These are phyloP conservation scores for Dreissena rostriformis DNA, from an alignment of 1,140 invertebrate genomes.

Conservation along the genomic window DNA sequence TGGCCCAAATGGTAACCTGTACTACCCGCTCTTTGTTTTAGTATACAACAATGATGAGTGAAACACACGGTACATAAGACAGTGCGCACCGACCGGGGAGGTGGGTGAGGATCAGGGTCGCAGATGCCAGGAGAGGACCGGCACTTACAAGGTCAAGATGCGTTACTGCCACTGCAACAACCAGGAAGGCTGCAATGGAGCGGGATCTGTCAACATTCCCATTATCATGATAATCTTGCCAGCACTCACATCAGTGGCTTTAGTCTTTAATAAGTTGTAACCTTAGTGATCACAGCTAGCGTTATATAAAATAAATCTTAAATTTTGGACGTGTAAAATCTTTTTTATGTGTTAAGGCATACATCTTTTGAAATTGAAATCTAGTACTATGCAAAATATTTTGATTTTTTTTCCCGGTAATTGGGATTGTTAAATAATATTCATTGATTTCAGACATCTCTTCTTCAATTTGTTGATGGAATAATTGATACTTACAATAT, in stretches of 20 bases:
- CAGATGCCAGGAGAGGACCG: conserved; percentile 77
- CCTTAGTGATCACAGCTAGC: neutral
- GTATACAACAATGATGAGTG: conserved; percentile 78
- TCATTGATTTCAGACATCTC: too few species aligned
- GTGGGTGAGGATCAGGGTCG: conserved; percentile 79
- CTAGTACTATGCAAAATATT: too few species aligned
- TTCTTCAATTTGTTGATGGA: too few species aligned
- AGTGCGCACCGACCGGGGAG: conserved; percentile 77
- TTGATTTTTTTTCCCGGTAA: too few species aligned
- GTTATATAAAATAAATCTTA: too few species aligned
- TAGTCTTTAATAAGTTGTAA: conserved; percentile 52
- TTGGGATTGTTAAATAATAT: too few species aligned
- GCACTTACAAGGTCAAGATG: conserved; percentile 78
- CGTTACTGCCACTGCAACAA: conserved; percentile 80
- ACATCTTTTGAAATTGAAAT: too few species aligned
- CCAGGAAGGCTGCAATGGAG: conserved; percentile 80
- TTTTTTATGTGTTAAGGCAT: too few species aligned
- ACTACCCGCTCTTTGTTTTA: conserved; percentile 59
- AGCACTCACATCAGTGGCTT: conserved; percentile 37
- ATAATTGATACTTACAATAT: too few species aligned
- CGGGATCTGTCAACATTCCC: conserved; percentile 50
- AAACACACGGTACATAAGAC: conserved; percentile 79
- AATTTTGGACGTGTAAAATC: too few species aligned
- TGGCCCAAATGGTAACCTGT: neutral
- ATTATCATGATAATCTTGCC: conserved; percentile 50